Evolutionary conservation across 2,113 vertebrate species (phyloP), one percentile per base, ranked within the genome.

Genomic region (Chelonoidis abingdonii): DNA sequence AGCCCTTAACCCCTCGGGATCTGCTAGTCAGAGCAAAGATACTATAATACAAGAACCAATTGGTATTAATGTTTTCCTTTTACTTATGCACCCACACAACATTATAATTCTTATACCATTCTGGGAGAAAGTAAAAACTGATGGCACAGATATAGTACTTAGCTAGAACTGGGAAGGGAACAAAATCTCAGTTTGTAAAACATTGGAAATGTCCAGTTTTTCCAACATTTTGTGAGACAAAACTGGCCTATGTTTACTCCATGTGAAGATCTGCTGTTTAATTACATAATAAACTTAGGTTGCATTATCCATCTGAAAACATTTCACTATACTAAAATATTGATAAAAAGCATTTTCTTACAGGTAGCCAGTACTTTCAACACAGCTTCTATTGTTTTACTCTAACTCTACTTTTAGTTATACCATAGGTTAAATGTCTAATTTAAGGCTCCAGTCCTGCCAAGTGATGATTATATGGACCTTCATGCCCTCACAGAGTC

Each of bases 261-360:
- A 79, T 0, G 25, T 79, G 4, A 87, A 81, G 1, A 21, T 52
- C 12, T 75, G 22, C 22, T 59, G 6, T 54, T 89, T 76, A 57
- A 13, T 41, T 52, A 57, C 27, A 10, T 3, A 94, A 11, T 10
- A 85, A 83, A 90, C 2, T n/a, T 84, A 27, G 9, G 19, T 59
- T 80, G 16, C 8, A 9, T 80, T 35, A 86, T 12, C 14, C 57
- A 41, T 4, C 21, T 3, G 35, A 88, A 89, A 92, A 79, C 38
- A 59, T 8, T 0, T 2, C 2, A 16, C 0, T 31, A 44, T 78
- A 94, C 75, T 27, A 44, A 88, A 92, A 29, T 35, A 84, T 5
- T 5, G 4, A 5, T 5, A 3, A 27, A 3, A 19, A 65, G 35
- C 19, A 4, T 2, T 52, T 72, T 1, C 13, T 87, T 44, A 47